phyloP scores from a whole-genome alignment of 2,113 vertebrate species.

The Macaca mulatta region DNA sequence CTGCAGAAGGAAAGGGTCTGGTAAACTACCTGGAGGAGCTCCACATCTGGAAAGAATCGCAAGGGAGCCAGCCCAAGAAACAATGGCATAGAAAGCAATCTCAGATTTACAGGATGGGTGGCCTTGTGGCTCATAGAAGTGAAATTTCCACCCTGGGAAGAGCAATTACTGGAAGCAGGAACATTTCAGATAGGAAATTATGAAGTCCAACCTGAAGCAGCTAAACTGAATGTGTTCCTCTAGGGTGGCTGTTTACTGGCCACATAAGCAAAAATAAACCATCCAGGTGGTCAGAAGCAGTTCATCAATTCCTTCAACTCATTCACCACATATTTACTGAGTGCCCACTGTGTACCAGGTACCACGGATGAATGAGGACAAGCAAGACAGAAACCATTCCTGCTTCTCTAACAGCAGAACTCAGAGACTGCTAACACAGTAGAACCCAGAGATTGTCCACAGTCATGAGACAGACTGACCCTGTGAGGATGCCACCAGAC shows the following conservation, averaged over 20 bases:
- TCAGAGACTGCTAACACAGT: not conserved
- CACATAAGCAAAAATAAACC: conserved; percentile 31
- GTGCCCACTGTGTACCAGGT: not conserved
- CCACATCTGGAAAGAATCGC: conserved; percentile 83
- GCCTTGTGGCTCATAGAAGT: conserved; percentile 77
- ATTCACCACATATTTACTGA: not conserved
- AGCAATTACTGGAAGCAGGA: conserved; percentile 48
- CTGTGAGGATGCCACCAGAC: not conserved
- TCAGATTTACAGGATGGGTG: conserved; percentile 78
- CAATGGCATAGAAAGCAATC: conserved; percentile 77
- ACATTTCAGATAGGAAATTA: conserved; percentile 40
- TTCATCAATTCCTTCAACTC: not conserved
- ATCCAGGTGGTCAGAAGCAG: conserved; percentile 5
- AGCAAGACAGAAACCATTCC: not conserved
- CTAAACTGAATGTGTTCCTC: not conserved
- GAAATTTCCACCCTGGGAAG: conserved; percentile 70
- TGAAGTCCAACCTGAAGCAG: conserved; percentile 7
- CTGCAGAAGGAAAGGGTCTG: conserved; percentile 61
- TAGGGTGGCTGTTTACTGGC: conserved; percentile 47
- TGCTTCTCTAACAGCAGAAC: not conserved
- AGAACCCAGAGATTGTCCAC: not conserved
- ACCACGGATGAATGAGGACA: not conserved
- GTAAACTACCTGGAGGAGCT: conserved; percentile 77
- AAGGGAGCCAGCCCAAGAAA: conserved; percentile 69
- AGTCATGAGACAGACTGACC: not conserved